Percentiles rank a stretch among this genome's conserved stretches.
Conservation (phyloP, 2,888 invertebrate species). For the Caenorhabditis japonica region DNA sequence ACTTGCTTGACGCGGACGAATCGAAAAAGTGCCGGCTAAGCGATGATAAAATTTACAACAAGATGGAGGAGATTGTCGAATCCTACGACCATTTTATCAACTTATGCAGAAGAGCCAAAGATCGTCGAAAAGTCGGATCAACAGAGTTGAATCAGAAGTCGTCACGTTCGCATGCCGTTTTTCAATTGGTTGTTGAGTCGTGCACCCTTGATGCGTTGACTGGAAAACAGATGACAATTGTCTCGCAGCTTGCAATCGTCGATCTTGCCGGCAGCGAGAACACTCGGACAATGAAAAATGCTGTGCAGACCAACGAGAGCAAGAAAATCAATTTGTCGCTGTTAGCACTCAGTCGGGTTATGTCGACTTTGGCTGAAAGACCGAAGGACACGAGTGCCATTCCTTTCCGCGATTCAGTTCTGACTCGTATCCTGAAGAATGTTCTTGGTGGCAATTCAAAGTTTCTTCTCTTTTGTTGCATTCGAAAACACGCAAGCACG, state of each 20-base stretch:
- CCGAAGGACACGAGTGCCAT: constrained; percentile 1
- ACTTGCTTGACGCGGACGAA: not conserved
- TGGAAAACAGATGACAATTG: not conserved
- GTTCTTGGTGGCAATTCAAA: constrained; percentile 17
- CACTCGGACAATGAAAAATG: not conserved
- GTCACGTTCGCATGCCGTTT: constrained; percentile 9
- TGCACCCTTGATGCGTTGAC: not conserved
- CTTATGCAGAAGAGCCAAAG: constrained; percentile 2
- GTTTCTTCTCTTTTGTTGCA: constrained; percentile 15
- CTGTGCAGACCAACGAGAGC: constrained; percentile 1
- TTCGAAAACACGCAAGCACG: not conserved
- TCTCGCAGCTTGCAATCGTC: constrained; percentile 3
- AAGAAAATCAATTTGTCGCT: constrained; percentile 16
- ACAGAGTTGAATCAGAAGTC: constrained; percentile 15
- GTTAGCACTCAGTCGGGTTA: constrained; percentile 9
- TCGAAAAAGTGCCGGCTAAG: not conserved
- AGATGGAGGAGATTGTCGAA: constrained; percentile 9
- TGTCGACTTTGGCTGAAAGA: constrained; percentile 1
- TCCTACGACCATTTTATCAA: constrained; percentile 5
- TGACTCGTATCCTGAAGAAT: constrained; percentile 13
- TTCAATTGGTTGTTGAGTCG: constrained; percentile 16
- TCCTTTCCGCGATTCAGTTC: constrained; percentile 7
- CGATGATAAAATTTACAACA: constrained; percentile 3
- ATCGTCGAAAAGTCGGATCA: constrained; percentile 8
- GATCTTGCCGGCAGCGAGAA: constrained; percentile 29